Evolutionary conservation across 2,113 vertebrate species (phyloP).

Genomic region (Phoxinus phoxinus): DNA sequence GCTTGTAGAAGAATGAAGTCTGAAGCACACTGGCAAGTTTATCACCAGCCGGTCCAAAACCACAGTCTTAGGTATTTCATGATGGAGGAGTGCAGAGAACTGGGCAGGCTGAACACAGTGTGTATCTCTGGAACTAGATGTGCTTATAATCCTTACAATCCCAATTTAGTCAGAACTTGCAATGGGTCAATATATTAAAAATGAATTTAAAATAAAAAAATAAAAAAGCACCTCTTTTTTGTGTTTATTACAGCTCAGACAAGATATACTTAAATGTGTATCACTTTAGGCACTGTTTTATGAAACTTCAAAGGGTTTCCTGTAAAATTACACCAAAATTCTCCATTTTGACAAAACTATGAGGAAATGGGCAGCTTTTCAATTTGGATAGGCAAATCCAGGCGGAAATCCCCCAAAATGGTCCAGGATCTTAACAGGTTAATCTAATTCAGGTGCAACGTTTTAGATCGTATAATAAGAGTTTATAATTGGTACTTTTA

Average conservation of each 20-base stretch:
- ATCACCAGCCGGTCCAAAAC: slow-evolving; percentile 30
- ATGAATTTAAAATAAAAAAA: too few relatives aligned
- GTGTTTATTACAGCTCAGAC: too few relatives aligned
- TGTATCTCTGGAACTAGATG: not conserved
- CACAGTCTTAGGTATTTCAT: not conserved
- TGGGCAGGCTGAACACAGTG: not conserved
- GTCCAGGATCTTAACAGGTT: too few relatives aligned
- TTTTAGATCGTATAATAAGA: not conserved
- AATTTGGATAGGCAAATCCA: too few relatives aligned
- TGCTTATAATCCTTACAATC: not conserved
- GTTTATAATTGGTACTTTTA: not conserved
- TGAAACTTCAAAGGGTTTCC: too few relatives aligned
- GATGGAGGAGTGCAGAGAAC: not conserved
- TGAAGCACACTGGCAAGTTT: not conserved
- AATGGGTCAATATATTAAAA: not conserved
- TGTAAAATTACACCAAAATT: too few relatives aligned
- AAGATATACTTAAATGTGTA: too few relatives aligned
- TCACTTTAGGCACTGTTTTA: too few relatives aligned
- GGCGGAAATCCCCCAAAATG: too few relatives aligned
- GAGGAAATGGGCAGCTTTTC: too few relatives aligned
- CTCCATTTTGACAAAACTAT: too few relatives aligned
- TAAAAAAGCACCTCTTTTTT: too few relatives aligned
- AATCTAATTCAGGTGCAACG: not conserved
- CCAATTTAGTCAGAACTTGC: not conserved
- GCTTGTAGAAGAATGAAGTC: slow-evolving; percentile 18